These are phyloP conservation scores for Excalfactoria chinensis DNA, from an alignment of 2,113 vertebrate species.

Conservation along the genomic window DNA sequence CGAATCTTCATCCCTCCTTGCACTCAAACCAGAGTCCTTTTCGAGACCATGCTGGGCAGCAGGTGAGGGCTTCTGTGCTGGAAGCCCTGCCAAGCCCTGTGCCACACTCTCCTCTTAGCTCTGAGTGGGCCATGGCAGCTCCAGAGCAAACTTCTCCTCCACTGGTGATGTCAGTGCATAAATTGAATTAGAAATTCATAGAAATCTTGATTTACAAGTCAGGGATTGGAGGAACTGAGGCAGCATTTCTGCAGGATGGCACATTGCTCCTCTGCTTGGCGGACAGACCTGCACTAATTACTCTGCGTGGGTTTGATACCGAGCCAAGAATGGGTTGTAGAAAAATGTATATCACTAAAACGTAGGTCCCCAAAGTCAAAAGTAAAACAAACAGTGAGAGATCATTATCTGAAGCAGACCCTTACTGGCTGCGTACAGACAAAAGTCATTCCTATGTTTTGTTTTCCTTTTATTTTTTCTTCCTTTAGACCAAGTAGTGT, in stretches of 20 bases:
- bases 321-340: conserved; percentile 37
- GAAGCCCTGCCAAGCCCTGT: not conserved
- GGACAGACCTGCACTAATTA: conserved; percentile 28
- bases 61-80: not conserved
- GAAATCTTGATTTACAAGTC: too few species aligned
- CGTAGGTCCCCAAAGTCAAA: conserved; percentile 51
- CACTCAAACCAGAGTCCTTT: rapidly evolving
- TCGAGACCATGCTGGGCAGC: not conserved
- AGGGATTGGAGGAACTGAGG: too few species aligned
- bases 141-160: not conserved
- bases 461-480: not conserved
- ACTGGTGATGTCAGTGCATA: not conserved
- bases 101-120: not conserved
- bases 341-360: conserved; percentile 59
- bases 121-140: not conserved
- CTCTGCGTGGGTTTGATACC: conserved; percentile 30
- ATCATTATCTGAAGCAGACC: conserved; percentile 53
- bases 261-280: not conserved
- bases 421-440: not conserved
- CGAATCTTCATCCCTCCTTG: not conserved
- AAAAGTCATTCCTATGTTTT: not conserved
- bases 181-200: too few species aligned
- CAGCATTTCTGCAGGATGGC: not conserved
- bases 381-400: conserved; percentile 61
- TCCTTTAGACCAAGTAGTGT: not conserved